Evolutionary conservation across 2,888 invertebrate species (phyloP).

Genomic region (Yponomeuta evonymella): DNA sequence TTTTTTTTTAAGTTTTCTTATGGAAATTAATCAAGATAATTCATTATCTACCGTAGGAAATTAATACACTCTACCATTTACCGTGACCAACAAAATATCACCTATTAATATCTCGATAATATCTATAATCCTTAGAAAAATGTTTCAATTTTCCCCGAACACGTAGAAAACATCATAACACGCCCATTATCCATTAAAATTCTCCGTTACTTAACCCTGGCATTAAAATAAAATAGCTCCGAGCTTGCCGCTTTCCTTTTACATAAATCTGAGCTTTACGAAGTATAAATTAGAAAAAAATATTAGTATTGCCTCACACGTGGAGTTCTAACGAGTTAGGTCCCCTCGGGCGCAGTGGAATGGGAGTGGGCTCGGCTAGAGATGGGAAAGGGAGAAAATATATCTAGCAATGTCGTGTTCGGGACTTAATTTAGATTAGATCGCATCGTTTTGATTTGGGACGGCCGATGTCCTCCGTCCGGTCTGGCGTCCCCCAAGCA

Average conservation of each 20-base stretch:
- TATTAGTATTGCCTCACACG: conserved; percentile 16
- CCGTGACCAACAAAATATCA: background rate
- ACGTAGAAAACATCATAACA: background rate
- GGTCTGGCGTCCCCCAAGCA: too few species aligned
- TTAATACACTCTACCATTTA: background rate
- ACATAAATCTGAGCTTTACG: conserved; percentile 30
- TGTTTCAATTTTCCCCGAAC: background rate
- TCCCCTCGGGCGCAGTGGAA: background rate
- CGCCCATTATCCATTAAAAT: background rate
- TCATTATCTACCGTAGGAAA: background rate
- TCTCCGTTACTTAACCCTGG: background rate
- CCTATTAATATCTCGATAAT: background rate
- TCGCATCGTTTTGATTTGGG: too few species aligned
- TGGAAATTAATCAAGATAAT: background rate
- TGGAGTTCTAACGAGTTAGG: background rate
- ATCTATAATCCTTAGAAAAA: background rate
- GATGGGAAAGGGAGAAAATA: background rate
- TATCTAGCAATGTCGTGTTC: too few species aligned
- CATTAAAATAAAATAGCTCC: background rate
- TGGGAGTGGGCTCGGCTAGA: background rate
- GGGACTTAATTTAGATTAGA: too few species aligned
- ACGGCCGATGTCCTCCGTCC: too few species aligned
- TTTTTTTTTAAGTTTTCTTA: background rate
- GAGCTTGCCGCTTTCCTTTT: conserved; percentile 23
- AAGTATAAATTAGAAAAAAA: conserved; percentile 17